Evolutionary conservation across 2,888 invertebrate genomes (phyloP), one percentile per base, ranked within the genome.

Genomic region (Monopis laevigella): DNA sequence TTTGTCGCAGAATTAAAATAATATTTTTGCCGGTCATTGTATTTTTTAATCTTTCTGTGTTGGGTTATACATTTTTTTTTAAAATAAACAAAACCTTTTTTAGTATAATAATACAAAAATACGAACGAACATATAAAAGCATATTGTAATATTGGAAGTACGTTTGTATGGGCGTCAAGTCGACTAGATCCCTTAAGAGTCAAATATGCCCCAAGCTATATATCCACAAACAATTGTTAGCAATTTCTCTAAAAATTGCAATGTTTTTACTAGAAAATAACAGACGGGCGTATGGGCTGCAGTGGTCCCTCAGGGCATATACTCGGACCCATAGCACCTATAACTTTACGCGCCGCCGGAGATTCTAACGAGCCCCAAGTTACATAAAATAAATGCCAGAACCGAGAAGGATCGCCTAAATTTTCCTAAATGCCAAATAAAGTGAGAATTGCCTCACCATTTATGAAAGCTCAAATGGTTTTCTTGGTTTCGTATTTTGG

Each of bases 331-430:
- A 59, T 46, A 46, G 71, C 69, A 73, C 72, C 69, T 65, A 71
- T 80, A 70, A 80, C 77, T 80, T 78, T 77, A 77, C 75, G 78
- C 74, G 65, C 75, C 72, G 64, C 68, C 72, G 77, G 60, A 65
- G 71, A 59, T 65, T 59, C 75, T 80, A 80, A 80, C 78, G 77
- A 80, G 78, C 69, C 59, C 29, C 29, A 28, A 30, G 29, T 28
- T 29, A 65, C 75, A 77, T 78, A 78, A 78, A 78, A 77, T 73
- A 75, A 78, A 80, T 78, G 75, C 77, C 77, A 75, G 68, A 64
- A 57, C 59, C 62, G 62, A 61, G 21, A 65, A 70, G 71, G 69
- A 69, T 71, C 69, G 68, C 68, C 69, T 66, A 69, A 73, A 74
- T 73, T 73, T 65, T 71, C 73, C 72, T 74, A 73, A 75, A 75